Percentiles rank a stretch among this genome's conserved stretches.
These are phyloP conservation scores for Lasioglossum albipes DNA, from an alignment of 1,140 invertebrate species.

Conservation along the genomic window DNA sequence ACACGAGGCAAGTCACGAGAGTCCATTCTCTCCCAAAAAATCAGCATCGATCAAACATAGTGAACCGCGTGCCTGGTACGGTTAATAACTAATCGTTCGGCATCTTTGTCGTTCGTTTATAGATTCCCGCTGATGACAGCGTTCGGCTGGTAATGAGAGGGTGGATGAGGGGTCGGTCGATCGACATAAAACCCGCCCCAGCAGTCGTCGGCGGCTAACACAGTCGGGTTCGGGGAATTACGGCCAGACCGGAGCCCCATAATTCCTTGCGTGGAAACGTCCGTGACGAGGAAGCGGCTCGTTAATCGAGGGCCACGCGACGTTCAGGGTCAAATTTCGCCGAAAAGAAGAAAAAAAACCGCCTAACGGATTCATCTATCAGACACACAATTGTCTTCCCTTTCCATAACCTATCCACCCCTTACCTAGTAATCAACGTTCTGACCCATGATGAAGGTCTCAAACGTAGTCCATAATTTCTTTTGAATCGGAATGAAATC, in stretches of 20 bases:
- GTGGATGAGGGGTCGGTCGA: conserved; percentile 3
- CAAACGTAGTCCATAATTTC: no score
- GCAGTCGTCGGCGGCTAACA: conserved; percentile 10
- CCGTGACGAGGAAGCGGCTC: not conserved
- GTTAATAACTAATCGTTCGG: conserved; percentile 31
- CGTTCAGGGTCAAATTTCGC: not conserved
- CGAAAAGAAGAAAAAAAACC: not conserved
- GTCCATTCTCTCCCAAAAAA: not conserved
- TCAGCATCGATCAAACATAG: conserved; percentile 36
- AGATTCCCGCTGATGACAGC: conserved; percentile 14
- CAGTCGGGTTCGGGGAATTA: conserved; percentile 4
- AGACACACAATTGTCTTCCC: no score
- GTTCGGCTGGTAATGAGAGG: conserved; percentile 33
- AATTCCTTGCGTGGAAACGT: not conserved
- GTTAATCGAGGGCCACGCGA: conserved; percentile 1
- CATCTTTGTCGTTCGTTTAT: not conserved
- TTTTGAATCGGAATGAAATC: no score
- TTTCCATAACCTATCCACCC: no score
- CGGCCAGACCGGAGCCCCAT: not conserved
- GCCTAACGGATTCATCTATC: no score
- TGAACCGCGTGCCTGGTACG: not conserved
- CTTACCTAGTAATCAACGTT: no score
- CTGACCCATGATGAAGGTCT: no score
- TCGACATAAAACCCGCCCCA: conserved; percentile 35
- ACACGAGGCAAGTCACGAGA: no score